Percentiles rank a stretch among this genome's conserved stretches.
These are phyloP conservation scores for Ephialtes manifestator DNA, from an alignment of 2,888 invertebrate species.

Conservation along the genomic window DNA sequence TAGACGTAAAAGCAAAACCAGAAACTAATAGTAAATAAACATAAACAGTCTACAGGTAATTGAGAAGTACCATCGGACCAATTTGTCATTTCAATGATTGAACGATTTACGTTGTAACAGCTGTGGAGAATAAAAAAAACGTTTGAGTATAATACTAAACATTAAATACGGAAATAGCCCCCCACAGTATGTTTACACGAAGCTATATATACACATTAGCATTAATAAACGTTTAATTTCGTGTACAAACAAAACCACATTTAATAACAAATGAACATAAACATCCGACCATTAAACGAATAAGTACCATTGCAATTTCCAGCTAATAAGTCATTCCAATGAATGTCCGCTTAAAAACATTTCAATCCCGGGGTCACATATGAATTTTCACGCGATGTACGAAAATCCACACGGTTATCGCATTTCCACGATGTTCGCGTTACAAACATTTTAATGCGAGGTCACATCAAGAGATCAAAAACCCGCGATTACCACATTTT, in stretches of 20 bases:
- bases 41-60: neutral
- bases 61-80: neutral
- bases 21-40: no score
- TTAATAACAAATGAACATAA: neutral
- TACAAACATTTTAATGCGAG: constrained; percentile 7
- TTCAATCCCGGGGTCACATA: neutral
- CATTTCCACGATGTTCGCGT: neutral
- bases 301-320: neutral
- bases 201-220: no score
- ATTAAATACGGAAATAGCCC: no score
- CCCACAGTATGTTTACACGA: no score
- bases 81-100: neutral
- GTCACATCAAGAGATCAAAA: constrained; percentile 6
- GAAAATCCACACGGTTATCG: neutral
- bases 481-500: neutral
- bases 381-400: neutral
- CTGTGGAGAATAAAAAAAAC: no score
- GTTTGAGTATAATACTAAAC: no score
- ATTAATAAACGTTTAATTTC: no score
- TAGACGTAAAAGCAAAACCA: no score
- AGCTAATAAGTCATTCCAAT: neutral
- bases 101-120: no score
- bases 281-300: neutral
- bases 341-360: neutral
- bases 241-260: neutral